Conservation (phyloP, 2,113 vertebrate genomes). For the Proterorhinus semilunaris region DNA sequence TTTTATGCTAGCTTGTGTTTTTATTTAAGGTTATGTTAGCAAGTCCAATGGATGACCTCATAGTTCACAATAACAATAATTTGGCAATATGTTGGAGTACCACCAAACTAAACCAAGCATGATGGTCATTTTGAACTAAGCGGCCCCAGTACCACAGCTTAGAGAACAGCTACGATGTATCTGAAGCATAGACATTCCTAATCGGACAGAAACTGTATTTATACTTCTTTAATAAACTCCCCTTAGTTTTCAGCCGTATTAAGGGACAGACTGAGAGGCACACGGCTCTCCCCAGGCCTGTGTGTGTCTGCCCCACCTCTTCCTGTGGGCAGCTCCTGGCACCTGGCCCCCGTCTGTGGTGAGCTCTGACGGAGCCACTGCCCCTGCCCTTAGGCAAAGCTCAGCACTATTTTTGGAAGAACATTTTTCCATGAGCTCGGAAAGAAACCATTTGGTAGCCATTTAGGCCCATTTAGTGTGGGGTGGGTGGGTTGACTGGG, state of each 20-base stretch:
- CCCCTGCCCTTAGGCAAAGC: constrained; percentile 55
- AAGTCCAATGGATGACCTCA: no score
- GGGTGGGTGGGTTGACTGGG: constrained; percentile 22
- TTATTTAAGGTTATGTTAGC: no score
- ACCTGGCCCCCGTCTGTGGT: constrained; percentile 30
- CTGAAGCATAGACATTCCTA: not conserved
- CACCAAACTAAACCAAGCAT: no score
- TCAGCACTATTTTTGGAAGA: constrained; percentile 65
- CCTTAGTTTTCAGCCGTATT: not conserved
- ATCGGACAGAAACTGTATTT: not conserved
- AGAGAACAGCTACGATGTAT: no score
- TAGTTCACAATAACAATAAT: no score
- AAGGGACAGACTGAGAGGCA: not conserved
- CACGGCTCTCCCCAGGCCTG: constrained; percentile 1
- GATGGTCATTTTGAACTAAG: no score
- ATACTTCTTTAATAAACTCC: not conserved
- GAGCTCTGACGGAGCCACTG: constrained; percentile 43
- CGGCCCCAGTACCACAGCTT: no score
- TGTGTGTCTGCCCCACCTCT: constrained; percentile 43
- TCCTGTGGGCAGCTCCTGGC: constrained; percentile 48
- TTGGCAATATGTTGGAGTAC: no score
- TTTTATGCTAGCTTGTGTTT: no score
- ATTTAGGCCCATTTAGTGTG: constrained; percentile 53
- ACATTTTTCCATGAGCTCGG: constrained; percentile 70
- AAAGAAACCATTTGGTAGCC: constrained; percentile 60